A percentile compares a stretch with the other conserved stretches of the same genome.
Conservation (phyloP, 1,140 invertebrate genomes). For the Scaptomyza graminum region DNA sequence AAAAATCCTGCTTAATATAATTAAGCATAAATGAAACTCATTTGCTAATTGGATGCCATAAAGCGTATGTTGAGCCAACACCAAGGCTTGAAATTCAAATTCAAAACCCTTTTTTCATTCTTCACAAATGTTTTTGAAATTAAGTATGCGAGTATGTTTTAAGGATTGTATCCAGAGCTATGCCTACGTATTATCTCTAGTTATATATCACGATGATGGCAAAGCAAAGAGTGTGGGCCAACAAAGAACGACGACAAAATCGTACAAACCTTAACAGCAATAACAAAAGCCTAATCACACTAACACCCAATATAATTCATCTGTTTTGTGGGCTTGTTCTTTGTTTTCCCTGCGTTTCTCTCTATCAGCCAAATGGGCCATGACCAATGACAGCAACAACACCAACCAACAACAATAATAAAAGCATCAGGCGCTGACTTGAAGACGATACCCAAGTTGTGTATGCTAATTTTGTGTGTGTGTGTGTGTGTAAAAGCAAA, state of each 20-base stretch:
- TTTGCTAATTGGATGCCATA: constrained; percentile 12
- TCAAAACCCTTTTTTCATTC: neutral
- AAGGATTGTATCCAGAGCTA: constrained; percentile 4
- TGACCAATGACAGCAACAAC: constrained; percentile 38
- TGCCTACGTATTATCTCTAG: constrained; percentile 45
- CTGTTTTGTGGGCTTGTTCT: neutral
- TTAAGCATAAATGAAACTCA: neutral
- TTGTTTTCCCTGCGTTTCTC: constrained; percentile 10
- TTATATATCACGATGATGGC: constrained; percentile 54
- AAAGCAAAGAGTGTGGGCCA: constrained; percentile 51
- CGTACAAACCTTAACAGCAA: constrained; percentile 51
- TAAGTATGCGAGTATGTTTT: constrained; percentile 28
- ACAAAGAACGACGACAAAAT: constrained; percentile 63
- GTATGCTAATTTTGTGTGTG: constrained; percentile 39
- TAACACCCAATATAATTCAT: constrained; percentile 6
- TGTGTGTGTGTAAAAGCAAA: constrained; percentile 3
- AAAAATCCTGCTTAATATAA: neutral
- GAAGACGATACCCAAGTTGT: constrained; percentile 39
- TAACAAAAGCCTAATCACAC: constrained; percentile 24
- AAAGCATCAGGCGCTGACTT: neutral
- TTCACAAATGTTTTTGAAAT: constrained; percentile 15
- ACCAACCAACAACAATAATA: constrained; percentile 1
- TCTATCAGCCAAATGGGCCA: constrained; percentile 44
- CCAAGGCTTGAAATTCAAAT: neutral
- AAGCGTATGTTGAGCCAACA: constrained; percentile 7